Evolutionary conservation across 1,140 invertebrate genomes (phyloP).

Genomic region (Drosophila ambigua): DNA sequence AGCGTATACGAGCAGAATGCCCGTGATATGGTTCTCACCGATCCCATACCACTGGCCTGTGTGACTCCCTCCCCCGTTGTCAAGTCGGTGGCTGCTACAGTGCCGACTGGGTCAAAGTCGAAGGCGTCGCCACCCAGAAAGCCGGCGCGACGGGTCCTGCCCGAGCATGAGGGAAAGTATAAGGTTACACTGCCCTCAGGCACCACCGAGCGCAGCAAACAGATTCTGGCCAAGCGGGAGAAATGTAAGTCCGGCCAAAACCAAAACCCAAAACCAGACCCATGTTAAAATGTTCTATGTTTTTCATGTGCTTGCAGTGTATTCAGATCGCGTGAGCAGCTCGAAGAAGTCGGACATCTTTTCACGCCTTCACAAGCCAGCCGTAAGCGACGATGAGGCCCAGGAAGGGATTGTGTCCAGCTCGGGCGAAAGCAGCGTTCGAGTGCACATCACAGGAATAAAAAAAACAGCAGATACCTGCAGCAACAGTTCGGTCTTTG

Average conservation of each 20-base stretch:
- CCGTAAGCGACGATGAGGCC: conserved; percentile 49
- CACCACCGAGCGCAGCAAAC: conserved; percentile 83
- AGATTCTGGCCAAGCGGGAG: conserved; percentile 83
- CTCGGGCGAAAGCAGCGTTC: conserved; percentile 59
- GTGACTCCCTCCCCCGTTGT: conserved; percentile 62
- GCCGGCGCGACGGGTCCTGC: conserved; percentile 84
- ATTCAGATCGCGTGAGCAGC: conserved; percentile 75
- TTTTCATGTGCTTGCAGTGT: conserved; percentile 50
- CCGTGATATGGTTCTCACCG: conserved; percentile 85
- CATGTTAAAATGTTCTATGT: not conserved
- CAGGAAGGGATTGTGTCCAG: conserved; percentile 73
- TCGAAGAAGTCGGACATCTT: conserved; percentile 69
- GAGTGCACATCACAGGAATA: conserved; percentile 52
- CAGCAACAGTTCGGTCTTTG: conserved; percentile 72
- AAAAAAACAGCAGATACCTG: conserved; percentile 36
- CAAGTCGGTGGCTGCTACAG: conserved; percentile 11
- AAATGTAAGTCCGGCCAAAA: conserved; percentile 52
- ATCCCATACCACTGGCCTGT: conserved; percentile 81
- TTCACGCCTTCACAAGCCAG: conserved; percentile 58
- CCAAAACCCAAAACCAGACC: not conserved
- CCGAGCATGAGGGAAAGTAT: conserved; percentile 85
- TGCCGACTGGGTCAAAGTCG: not conserved
- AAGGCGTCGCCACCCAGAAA: conserved; percentile 54
- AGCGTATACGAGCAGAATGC: conserved; percentile 88
- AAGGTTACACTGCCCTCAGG: conserved; percentile 85